Base-by-base conservation (phyloP, 2,797 vertebrate species). In the Spheniscus humboldti region DNA sequence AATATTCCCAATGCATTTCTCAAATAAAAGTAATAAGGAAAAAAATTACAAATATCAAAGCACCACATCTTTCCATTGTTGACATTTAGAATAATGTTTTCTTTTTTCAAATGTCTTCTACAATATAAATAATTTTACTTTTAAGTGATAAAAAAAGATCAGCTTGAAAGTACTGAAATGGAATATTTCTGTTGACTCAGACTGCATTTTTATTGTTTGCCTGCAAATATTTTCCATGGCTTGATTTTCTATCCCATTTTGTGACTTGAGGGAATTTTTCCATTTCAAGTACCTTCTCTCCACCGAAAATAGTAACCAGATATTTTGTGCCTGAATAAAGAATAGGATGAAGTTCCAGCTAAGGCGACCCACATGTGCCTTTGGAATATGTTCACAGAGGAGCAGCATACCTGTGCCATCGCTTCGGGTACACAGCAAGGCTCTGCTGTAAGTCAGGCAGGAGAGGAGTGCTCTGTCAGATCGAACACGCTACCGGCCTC, bases 111-210 rank as follows among this genome's bases (percentile, higher is more conserved):
- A 71, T 63, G 14, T 45, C 57, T 78, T 86, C 20, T 88, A 53
- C 28, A 71, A 60, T 90, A 80, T 68, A 80, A 88, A 80, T 80
- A 53, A 50, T 74, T 88, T 83, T 95, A 82, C 37, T 94, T 92
- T n/a, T 11, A 91, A 86, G 41, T n/a, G 45, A 74, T 84, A 9
- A 47, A 67, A 77, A 56, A 60, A 75, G 56, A n/a, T 22, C n/a
- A 64, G 19, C 62, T 66, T 89, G 50, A 82, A 92, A 79, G 19
- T 43, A 83, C 22, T 71, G 48, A 84, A 86, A 83, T 67, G 5
- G 69, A 88, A 56, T 67, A 62, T 82, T 92, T 59, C 47, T 11
- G 4, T 92, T 86, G 27, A 84, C 52, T 90, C 37, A 81, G 75
- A 66, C n/a, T 72, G 24, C 18, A 27, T 62, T 93, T 92, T 90